Evolutionary conservation across 2,888 invertebrate species (phyloP), one percentile per base, ranked within the genome.

Genomic region (Troglohyphantes excavatus): DNA sequence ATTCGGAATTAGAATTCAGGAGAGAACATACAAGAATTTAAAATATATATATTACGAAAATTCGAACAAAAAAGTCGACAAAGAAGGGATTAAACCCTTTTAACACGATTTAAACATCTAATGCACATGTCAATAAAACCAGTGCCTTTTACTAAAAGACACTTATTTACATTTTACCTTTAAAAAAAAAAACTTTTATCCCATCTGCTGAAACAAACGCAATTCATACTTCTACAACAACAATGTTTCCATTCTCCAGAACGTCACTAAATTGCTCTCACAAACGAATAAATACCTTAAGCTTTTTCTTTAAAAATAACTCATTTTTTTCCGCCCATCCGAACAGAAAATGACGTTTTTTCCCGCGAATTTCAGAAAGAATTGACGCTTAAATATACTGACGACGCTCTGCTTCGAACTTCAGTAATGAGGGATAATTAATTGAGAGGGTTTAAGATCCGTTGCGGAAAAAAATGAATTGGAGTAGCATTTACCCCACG

Each of bases 361-460:
- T 61, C 72, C 39, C 61, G 53, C 53, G 17, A 53, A 17, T 53
- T 53, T 53, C 5, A 33, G 5, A 53, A 19, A 43, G 46, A 68
- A 68, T 76, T 46, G 19, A 46, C 65, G 72, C 63, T 84, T 75
- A 84, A 84, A 84, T 84, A 84, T 43, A 33, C 75, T 75, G 73
- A 39, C 75, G 43, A 61, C 29, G 67, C 46, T 29, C 65, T 65
- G 63, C 43, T 53, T 72, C 13, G 17, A 83, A 65, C 43, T 65
- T 84, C 75, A 29, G 43, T 76, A 76, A 85, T 76, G 76, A 76
- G 76, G 17, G 33, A 75, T 84, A 85, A 85, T 76, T 85, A 85
- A 85, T 84, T 67, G 75, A 67, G 26, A 61, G 26, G 21, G 53
- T 65, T 26, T 76, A 68, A 67, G 53, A 76, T 53, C 19, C 39